phyloP scores from a whole-genome alignment of 2,888 invertebrate species.

The Clistopyga incitator region DNA sequence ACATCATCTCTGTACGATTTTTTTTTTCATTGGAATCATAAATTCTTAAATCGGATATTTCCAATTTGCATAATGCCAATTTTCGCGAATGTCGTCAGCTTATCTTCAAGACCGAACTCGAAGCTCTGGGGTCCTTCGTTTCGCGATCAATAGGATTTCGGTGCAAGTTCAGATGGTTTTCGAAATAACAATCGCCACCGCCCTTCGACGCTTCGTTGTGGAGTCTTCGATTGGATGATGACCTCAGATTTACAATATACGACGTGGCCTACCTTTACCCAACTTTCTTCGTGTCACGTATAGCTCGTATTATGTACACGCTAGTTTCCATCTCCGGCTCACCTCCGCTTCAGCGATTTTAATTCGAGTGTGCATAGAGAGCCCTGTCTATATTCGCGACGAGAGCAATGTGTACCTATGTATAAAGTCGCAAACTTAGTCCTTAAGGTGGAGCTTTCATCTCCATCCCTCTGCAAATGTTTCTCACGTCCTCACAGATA shows the following conservation, averaged over 20 bases:
- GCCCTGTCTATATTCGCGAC: not conserved
- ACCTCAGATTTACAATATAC: not conserved
- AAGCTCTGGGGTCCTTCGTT: not conserved
- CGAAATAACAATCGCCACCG: not conserved
- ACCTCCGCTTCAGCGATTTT: constrained; percentile 39
- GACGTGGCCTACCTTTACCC: not conserved
- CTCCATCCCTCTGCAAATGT: constrained; percentile 39
- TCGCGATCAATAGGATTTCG: not conserved
- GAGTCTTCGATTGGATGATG: not conserved
- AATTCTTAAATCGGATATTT: no score
- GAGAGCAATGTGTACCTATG: constrained; percentile 20
- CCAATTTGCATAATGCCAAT: no score
- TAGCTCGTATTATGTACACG: not conserved
- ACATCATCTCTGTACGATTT: no score
- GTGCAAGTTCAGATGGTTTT: not conserved
- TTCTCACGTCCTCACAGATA: constrained; percentile 23
- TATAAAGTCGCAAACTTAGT: constrained; percentile 50
- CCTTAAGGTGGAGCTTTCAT: constrained; percentile 40
- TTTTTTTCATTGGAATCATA: no score
- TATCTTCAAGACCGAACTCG: not conserved
- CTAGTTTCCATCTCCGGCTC: constrained; percentile 22
- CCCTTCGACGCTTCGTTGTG: not conserved
- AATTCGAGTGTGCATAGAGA: constrained; percentile 30
- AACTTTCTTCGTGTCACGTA: constrained; percentile 21
- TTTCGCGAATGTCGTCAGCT: no score